Conservation (phyloP, 2,797 vertebrate genomes). For the Picus viridis region DNA sequence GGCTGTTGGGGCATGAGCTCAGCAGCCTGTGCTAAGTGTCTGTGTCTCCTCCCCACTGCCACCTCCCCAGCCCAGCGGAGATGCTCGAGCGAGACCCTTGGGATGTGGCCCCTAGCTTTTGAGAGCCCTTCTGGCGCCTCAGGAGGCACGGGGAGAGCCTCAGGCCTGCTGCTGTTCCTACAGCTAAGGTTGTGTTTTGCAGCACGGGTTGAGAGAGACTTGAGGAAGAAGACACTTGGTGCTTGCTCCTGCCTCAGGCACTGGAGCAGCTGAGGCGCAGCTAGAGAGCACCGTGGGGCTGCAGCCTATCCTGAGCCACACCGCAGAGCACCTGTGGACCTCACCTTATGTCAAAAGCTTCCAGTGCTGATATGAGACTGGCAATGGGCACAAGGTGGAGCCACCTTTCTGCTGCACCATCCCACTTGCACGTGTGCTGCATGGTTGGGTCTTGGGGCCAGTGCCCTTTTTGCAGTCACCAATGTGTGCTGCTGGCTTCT, state of each 20-base stretch:
- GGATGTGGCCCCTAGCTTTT: conserved; percentile 37
- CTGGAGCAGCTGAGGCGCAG: conserved; percentile 23
- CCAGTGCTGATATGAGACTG: conserved; percentile 15
- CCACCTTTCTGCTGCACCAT: neutral
- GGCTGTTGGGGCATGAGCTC: conserved; percentile 75
- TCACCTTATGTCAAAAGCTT: conserved; percentile 37
- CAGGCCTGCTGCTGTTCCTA: conserved; percentile 57
- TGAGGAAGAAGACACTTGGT: conserved; percentile 58
- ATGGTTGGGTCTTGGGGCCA: neutral
- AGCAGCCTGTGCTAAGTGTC: conserved; percentile 71
- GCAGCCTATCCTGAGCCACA: neutral
- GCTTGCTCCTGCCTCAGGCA: conserved; percentile 48
- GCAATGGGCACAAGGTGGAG: neutral
- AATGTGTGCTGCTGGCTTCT: neutral
- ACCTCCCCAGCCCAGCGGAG: conserved; percentile 69
- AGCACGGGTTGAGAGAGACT: conserved; percentile 37
- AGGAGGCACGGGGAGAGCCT: conserved; percentile 63
- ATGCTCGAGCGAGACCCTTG: conserved; percentile 54
- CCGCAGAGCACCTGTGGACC: conserved; percentile 33
- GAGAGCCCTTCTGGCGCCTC: conserved; percentile 60
- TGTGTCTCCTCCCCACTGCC: conserved; percentile 65
- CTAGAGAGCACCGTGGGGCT: neutral
- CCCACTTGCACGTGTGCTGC: neutral
- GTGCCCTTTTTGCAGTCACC: neutral
- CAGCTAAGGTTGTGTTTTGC: conserved; percentile 57